Percentiles rank a stretch among this genome's conserved stretches.
Conservation (phyloP, 1,140 invertebrate species). For the Coelopa frigida region DNA sequence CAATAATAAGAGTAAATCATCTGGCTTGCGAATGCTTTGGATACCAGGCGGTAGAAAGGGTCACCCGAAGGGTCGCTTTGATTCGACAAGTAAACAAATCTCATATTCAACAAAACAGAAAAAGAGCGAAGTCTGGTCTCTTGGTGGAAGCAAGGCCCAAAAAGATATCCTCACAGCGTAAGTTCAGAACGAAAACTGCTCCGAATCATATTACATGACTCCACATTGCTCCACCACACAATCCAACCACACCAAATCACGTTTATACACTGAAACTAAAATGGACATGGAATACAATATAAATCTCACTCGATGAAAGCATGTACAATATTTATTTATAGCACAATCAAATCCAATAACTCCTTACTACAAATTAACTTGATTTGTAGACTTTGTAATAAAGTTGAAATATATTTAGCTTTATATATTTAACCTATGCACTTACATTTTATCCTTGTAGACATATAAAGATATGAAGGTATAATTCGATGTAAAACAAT, state of each 20-base stretch:
- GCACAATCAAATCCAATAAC: neutral
- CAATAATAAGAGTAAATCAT: constrained; percentile 26
- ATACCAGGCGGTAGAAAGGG: constrained; percentile 34
- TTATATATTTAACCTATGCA: too few relatives aligned
- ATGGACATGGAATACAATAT: too few relatives aligned
- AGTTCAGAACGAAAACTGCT: constrained; percentile 15
- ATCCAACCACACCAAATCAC: neutral
- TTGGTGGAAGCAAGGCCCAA: constrained; percentile 37
- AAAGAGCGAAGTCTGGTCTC: constrained; percentile 38
- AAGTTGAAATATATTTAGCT: too few relatives aligned
- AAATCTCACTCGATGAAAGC: neutral
- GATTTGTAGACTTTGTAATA: too few relatives aligned
- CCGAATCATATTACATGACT: neutral
- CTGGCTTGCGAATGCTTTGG: constrained; percentile 37
- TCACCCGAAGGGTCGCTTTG: constrained; percentile 32
- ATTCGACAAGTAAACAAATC: constrained; percentile 30
- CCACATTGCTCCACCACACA: neutral
- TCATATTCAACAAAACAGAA: constrained; percentile 30
- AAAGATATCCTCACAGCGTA: constrained; percentile 33
- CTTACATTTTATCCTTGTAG: too few relatives aligned
- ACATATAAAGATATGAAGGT: too few relatives aligned
- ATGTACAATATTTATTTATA: neutral
- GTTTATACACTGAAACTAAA: neutral
- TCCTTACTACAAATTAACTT: neutral
- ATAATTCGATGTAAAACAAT: too few relatives aligned